These are phyloP conservation scores for Anthopleura xanthogrammica DNA, from an alignment of 92 coral and sea anemone species.

Conservation along the genomic window DNA sequence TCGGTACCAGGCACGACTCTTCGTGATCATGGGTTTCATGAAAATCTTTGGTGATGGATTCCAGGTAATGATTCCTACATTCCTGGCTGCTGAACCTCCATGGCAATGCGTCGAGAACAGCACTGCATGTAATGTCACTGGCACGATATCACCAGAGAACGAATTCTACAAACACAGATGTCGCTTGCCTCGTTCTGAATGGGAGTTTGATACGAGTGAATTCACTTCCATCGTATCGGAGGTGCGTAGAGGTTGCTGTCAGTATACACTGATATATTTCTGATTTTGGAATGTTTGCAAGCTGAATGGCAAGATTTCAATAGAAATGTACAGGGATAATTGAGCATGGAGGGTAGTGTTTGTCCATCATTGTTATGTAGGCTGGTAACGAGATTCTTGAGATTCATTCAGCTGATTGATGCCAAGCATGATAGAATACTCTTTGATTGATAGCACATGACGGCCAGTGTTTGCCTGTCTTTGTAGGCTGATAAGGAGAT, in stretches of 20 bases:
- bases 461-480: too few species aligned
- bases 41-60: slow-evolving; percentile 64
- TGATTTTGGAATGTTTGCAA: too few species aligned
- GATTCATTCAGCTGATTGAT: too few species aligned
- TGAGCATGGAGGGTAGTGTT: too few species aligned
- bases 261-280: neutral
- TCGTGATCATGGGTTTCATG: slow-evolving; percentile 55
- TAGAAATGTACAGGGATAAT: too few species aligned
- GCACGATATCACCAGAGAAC: slow-evolving; percentile 37
- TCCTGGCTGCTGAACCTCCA: slow-evolving; percentile 73
- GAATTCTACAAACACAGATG: slow-evolving; percentile 60
- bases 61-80: slow-evolving; percentile 64
- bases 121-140: slow-evolving; percentile 54
- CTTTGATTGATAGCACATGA: too few species aligned
- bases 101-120: slow-evolving; percentile 76
- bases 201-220: slow-evolving; percentile 66
- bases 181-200: slow-evolving; percentile 58
- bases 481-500: too few species aligned
- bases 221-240: slow-evolving; percentile 73
- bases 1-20: slow-evolving; percentile 55
- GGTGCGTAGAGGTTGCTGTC: slow-evolving; percentile 24
- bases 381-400: too few species aligned
- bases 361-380: too few species aligned
- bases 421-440: too few species aligned
- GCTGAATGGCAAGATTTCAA: too few species aligned